Conservation (phyloP, 2,888 invertebrate genomes). For the Sisyra terminalis region DNA sequence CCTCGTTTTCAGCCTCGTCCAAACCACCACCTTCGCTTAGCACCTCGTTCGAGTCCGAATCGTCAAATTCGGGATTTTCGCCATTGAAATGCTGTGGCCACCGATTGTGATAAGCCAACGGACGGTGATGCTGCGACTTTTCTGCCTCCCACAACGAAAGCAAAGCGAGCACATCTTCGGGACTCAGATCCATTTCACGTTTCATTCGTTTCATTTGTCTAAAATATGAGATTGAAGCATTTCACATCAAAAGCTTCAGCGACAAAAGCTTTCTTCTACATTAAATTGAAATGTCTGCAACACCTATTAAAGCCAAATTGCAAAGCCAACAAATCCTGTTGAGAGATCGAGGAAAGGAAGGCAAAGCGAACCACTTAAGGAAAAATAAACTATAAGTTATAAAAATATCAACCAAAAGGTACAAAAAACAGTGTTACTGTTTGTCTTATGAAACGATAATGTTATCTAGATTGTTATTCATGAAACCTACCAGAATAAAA, state of each 20-base stretch:
- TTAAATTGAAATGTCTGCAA: too few species aligned
- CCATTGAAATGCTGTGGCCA: slow-evolving; percentile 28
- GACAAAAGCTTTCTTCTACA: background rate
- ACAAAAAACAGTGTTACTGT: too few species aligned
- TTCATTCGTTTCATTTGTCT: slow-evolving; percentile 31
- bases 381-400: too few species aligned
- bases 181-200: slow-evolving; percentile 40
- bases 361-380: too few species aligned
- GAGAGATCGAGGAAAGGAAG: too few species aligned
- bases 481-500: too few species aligned
- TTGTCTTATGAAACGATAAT: too few species aligned
- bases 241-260: background rate
- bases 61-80: slow-evolving; percentile 15
- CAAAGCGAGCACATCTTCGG: slow-evolving; percentile 41
- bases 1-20: slow-evolving; percentile 29
- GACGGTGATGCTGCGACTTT: background rate
- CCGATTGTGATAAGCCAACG: background rate
- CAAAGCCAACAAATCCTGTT: too few species aligned
- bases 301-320: too few species aligned
- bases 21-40: slow-evolving; percentile 28
- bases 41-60: slow-evolving; percentile 33
- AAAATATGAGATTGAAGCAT: slow-evolving; percentile 10
- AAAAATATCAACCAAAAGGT: too few species aligned
- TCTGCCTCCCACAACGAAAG: slow-evolving; percentile 38
- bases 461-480: too few species aligned